Conservation (phyloP, 2,888 invertebrate genomes). For the Papilio demoleus region DNA sequence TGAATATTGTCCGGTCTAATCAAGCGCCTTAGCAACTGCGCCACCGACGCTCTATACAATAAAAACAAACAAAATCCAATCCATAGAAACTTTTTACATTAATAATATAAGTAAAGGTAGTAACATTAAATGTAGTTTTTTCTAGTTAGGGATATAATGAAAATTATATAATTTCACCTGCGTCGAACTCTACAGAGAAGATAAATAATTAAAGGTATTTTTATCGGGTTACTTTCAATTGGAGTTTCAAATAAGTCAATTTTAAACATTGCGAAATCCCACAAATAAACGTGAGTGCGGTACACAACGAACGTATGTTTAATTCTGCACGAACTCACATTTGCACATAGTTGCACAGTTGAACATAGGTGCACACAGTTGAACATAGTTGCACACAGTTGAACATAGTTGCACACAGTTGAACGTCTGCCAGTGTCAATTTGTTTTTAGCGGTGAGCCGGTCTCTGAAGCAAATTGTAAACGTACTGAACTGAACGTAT, state of each 20-base stretch:
- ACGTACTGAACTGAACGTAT: neutral
- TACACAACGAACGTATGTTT: neutral
- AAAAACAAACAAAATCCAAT: no score
- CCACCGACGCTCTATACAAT: no score
- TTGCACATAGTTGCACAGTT: slow-evolving; percentile 2
- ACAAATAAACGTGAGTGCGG: neutral
- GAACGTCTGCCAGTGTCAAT: slow-evolving; percentile 25
- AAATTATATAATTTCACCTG: no score
- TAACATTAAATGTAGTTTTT: no score
- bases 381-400: neutral
- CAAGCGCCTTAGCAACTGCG: no score
- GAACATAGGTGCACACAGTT: neutral
- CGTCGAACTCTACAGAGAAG: no score
- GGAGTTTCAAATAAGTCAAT: neutral
- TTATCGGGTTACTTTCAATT: neutral
- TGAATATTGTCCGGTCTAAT: no score
- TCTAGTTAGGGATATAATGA: no score
- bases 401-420: neutral
- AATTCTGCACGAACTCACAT: slow-evolving; percentile 12
- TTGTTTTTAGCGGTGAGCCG: slow-evolving; percentile 3
- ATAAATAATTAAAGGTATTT: no score
- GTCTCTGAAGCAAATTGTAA: slow-evolving; percentile 7
- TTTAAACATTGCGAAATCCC: neutral
- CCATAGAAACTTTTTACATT: no score
- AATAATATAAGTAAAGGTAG: no score